These are phyloP conservation scores for Anastrepha ludens DNA, from an alignment of 1,140 invertebrate species.

Conservation along the genomic window DNA sequence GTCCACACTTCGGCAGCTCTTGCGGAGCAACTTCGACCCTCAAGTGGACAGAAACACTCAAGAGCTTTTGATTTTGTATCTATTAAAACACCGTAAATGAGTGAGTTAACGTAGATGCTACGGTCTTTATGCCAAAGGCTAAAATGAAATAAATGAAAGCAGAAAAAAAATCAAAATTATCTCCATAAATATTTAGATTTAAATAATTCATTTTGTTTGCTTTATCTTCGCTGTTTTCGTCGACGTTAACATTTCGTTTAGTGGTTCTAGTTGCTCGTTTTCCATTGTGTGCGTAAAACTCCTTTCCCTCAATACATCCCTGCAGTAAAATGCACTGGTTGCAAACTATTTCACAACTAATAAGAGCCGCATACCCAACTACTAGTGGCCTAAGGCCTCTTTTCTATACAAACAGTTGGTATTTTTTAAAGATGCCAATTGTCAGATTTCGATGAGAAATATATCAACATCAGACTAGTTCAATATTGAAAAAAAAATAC, in stretches of 20 bases:
- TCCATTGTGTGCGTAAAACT: not conserved
- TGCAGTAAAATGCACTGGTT: too few species aligned
- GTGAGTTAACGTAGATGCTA: not conserved
- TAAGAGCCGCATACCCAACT: too few species aligned
- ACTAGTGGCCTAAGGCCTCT: too few species aligned
- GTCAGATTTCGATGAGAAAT: too few species aligned
- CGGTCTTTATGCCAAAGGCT: not conserved
- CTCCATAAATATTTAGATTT: constrained; percentile 11
- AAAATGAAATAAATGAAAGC: not conserved
- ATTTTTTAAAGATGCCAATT: too few species aligned
- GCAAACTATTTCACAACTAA: too few species aligned
- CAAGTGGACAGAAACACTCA: not conserved
- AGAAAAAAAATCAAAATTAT: not conserved
- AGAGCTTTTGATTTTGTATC: not conserved
- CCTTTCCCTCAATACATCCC: too few species aligned
- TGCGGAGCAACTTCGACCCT: not conserved
- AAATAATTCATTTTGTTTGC: not conserved
- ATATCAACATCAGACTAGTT: too few species aligned
- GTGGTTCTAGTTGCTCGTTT: not conserved
- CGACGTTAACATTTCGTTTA: not conserved
- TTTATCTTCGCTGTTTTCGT: not conserved
- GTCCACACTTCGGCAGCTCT: not conserved
- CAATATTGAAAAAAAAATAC: too few species aligned
- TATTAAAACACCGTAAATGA: constrained; percentile 1
- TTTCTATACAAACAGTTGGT: too few species aligned